These are phyloP conservation scores for Ditula angustiorana DNA, from an alignment of 2,888 invertebrate species.

Conservation along the genomic window DNA sequence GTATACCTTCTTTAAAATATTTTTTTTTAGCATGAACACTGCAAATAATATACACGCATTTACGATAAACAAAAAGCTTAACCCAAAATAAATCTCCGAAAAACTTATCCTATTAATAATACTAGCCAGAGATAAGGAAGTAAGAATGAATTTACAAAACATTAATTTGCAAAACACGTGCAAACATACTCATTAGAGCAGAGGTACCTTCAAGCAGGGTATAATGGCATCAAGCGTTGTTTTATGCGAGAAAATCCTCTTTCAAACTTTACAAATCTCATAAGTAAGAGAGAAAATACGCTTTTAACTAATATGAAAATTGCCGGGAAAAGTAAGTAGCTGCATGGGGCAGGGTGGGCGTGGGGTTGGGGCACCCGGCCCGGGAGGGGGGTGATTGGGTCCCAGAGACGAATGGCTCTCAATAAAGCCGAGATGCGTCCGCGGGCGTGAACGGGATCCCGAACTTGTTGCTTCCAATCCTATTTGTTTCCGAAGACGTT, in stretches of 20 bases:
- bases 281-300: conserved; percentile 36
- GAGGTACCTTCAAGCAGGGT: neutral
- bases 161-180: neutral
- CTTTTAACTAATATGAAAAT: conserved; percentile 54
- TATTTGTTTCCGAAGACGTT: conserved; percentile 50
- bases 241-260: conserved; percentile 35
- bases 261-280: conserved; percentile 43
- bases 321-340: conserved; percentile 49
- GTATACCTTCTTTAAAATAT: too few species aligned
- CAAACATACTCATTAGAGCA: conserved; percentile 25
- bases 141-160: neutral
- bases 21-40: too few species aligned
- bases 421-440: conserved; percentile 69
- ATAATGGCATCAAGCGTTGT: conserved; percentile 23
- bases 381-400: conserved; percentile 52
- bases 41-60: too few species aligned
- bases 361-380: neutral
- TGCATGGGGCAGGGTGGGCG: conserved; percentile 37
- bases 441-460: conserved; percentile 60
- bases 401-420: conserved; percentile 71
- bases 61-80: too few species aligned
- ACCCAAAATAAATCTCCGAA: too few species aligned
- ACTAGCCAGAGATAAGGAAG: too few species aligned
- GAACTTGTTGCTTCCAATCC: conserved; percentile 75
- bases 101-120: too few species aligned